Evolutionary conservation across 2,888 invertebrate species (phyloP), one percentile per base, ranked within the genome.

Genomic region (Ophion ellenae): DNA sequence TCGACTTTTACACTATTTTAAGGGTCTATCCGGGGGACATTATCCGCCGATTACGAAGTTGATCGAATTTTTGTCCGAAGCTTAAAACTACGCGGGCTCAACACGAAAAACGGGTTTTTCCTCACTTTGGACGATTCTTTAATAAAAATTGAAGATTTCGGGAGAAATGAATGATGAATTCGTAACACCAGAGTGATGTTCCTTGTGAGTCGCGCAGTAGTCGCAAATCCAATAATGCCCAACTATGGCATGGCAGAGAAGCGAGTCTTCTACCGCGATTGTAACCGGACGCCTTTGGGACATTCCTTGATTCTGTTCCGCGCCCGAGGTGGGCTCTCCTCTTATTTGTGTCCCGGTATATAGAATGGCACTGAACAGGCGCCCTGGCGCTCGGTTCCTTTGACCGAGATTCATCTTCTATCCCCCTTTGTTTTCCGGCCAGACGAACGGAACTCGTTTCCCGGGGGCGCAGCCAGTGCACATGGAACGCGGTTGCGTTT

Each of bases 221-320:
- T 14, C 14, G 53, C 47, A 84, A 84, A 61, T 66, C 80, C 71
- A 76, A 80, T 76, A 76, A 81, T 84, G 71, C 59, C 70, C 63
- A 36, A 71, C 45, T 76, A 45, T 47, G 36, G 36, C 28, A 61
- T 17, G 11, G 14, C 14, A 66, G 80, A 76, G 80, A 84, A 81
- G 66, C 45, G 84, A 84, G 59, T 75, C 59, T 80, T 24, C 63
- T 53, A 53, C 53, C 53, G 53, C 80, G 73, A 84, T 84, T 84
- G 84, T 84, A 76, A 80, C 80, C 66, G 71, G 80, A 84, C 47
- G 76, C 76, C 84, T 76, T 73, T 76, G 66, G 76, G 71, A 66
- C 66, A 81, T 81, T 81, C 71, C 71, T 36, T 20, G 40, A 67
- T 53, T 64, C 76, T 76, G 28, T 76, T 47, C 53, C 70, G 59